phyloP scores from a whole-genome alignment of 2,888 invertebrate species.

The Strigamia maritima region DNA sequence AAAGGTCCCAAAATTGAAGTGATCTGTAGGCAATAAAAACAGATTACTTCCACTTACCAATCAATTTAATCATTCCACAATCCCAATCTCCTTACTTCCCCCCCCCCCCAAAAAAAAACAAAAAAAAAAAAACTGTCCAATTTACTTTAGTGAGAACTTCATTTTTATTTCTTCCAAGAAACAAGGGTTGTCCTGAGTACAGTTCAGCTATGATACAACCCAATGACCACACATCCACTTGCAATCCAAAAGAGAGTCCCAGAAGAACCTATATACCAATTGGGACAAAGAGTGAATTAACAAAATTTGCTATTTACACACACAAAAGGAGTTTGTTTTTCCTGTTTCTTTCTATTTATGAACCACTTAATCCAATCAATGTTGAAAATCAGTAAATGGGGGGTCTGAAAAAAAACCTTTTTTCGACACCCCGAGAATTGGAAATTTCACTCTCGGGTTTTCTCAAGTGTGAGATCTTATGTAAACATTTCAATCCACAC shows the following conservation, averaged over 20 bases:
- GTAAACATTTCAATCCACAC: neutral
- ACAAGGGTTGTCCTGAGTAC: constrained; percentile 38
- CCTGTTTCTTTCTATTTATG: constrained; percentile 1
- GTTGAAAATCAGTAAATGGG: neutral
- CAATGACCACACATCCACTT: constrained; percentile 41
- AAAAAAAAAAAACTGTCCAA: no score
- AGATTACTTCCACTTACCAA: neutral
- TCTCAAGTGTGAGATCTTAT: constrained; percentile 6
- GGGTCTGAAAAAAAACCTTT: neutral
- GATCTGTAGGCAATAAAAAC: constrained; percentile 22
- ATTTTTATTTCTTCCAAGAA: constrained; percentile 39
- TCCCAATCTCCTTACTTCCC: neutral
- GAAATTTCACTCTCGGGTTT: neutral
- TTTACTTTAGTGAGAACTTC: constrained; percentile 39
- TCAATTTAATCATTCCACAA: neutral
- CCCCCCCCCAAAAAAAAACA: neutral
- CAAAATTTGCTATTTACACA: neutral
- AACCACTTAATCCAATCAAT: constrained; percentile 8
- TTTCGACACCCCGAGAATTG: constrained; percentile 15
- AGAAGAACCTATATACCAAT: constrained; percentile 36
- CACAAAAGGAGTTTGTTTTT: neutral
- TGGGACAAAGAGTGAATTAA: no score
- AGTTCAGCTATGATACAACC: constrained; percentile 42
- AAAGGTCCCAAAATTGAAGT: constrained; percentile 34
- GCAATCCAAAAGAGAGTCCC: constrained; percentile 38